These are phyloP conservation scores for Lithodes maja DNA, from an alignment of 2,888 invertebrate species.

Conservation along the genomic window DNA sequence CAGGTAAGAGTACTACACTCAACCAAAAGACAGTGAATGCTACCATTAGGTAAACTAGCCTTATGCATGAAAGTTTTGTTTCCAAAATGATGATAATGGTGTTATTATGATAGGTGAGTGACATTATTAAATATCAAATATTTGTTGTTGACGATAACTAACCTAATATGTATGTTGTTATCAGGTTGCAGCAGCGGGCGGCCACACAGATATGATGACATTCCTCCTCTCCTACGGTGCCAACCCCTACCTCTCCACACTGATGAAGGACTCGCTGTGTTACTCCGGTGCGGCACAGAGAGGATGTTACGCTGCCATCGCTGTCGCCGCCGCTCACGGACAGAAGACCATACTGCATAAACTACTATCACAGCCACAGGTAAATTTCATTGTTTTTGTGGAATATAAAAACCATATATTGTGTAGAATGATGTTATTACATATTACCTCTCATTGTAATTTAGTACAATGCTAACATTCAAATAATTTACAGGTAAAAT, in stretches of 20 bases:
- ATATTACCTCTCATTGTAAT: too few relatives aligned
- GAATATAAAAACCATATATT: background rate
- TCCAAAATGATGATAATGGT: too few relatives aligned
- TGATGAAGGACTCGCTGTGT: slow-evolving; percentile 87
- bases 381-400: background rate
- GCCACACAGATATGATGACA: slow-evolving; percentile 86
- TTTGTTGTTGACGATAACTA: too few relatives aligned
- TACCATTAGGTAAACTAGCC: too few relatives aligned
- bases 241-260: slow-evolving; percentile 89
- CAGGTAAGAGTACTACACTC: background rate
- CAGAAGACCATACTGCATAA: slow-evolving; percentile 87
- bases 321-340: slow-evolving; percentile 92
- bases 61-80: too few relatives aligned
- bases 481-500: too few relatives aligned
- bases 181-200: slow-evolving; percentile 86
- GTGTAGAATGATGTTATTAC: background rate
- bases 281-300: slow-evolving; percentile 90
- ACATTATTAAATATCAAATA: too few relatives aligned
- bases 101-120: too few relatives aligned
- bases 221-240: slow-evolving; percentile 88
- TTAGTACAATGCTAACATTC: too few relatives aligned
- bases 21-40: too few relatives aligned
- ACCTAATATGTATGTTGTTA: background rate
- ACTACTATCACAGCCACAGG: slow-evolving; percentile 82
- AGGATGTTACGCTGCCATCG: slow-evolving; percentile 80